These are phyloP conservation scores for Limosa lapponica DNA, from an alignment of 2,797 vertebrate species.

Conservation along the genomic window DNA sequence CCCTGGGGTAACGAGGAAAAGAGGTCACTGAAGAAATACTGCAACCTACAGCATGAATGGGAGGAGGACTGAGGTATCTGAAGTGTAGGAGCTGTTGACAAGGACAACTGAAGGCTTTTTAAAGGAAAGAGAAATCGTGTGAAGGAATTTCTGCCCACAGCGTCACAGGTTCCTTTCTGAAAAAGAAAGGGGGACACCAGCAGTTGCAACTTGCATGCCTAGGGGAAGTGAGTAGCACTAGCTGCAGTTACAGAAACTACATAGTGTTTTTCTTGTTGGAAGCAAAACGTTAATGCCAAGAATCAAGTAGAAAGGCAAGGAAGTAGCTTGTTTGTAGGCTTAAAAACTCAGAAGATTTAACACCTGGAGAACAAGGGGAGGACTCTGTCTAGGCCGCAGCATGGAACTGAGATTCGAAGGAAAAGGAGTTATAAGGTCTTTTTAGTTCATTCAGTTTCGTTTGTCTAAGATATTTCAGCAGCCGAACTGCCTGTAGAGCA, in stretches of 20 bases:
- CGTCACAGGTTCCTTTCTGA: not conserved
- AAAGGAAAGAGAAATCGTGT: not conserved
- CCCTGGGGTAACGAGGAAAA: slow-evolving; percentile 48
- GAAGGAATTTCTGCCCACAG: not conserved
- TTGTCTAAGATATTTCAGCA: slow-evolving; percentile 1
- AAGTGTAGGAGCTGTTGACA: not conserved
- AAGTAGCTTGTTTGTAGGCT: not conserved
- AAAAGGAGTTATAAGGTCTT: not conserved
- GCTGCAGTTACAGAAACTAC: not conserved
- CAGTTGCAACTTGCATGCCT: not conserved
- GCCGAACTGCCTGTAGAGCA: not conserved
- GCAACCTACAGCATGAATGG: slow-evolving; percentile 2
- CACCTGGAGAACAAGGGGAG: not conserved
- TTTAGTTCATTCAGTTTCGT: not conserved
- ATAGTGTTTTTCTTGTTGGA: not conserved
- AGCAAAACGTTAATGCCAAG: not conserved
- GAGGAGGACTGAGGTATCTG: not conserved
- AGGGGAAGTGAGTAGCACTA: not conserved
- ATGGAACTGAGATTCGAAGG: not conserved
- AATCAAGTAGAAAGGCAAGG: not conserved
- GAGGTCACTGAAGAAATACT: slow-evolving; percentile 32
- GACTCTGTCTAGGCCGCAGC: not conserved
- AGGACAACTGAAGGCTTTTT: not conserved
- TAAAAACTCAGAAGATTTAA: not conserved
- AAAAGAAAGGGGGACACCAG: not conserved